Evolutionary conservation across 2,113 vertebrate genomes (phyloP).

Genomic region (Myotis lucifugus): DNA sequence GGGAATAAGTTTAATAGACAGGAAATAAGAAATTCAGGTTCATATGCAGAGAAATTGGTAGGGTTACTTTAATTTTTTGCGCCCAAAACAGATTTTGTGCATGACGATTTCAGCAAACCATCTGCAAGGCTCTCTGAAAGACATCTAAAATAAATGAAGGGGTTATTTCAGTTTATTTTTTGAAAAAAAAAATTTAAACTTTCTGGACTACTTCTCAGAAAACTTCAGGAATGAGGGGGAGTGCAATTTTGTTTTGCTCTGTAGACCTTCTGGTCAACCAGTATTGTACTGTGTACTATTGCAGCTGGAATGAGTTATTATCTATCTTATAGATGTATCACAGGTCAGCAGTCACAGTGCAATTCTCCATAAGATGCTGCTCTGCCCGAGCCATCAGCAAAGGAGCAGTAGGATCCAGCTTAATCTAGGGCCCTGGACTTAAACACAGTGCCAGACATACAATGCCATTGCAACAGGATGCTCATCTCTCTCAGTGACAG

Average conservation of each 20-base stretch:
- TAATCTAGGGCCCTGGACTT: neutral
- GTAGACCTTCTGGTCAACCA: neutral
- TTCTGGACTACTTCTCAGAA: slow-evolving; percentile 34
- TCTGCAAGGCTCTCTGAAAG: slow-evolving; percentile 66
- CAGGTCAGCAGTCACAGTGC: neutral
- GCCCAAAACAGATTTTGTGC: slow-evolving; percentile 48
- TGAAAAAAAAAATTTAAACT: slow-evolving; percentile 39
- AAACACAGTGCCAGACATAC: neutral
- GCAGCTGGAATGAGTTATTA: neutral
- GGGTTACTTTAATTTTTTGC: slow-evolving; percentile 55
- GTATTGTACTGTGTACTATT: accelerated
- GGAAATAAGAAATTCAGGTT: slow-evolving; percentile 25
- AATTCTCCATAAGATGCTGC: neutral
- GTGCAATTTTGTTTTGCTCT: neutral
- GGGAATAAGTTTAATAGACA: slow-evolving; percentile 9
- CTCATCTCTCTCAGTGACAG: neutral
- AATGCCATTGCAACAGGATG: neutral
- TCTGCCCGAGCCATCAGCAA: neutral
- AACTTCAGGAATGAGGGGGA: neutral
- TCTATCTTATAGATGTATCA: neutral
- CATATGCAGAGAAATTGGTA: slow-evolving; percentile 31
- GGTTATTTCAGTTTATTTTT: slow-evolving; percentile 53
- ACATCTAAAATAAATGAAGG: slow-evolving; percentile 64
- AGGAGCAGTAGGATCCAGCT: neutral
- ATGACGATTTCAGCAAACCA: slow-evolving; percentile 51